Conservation (phyloP, 2,888 invertebrate species). For the Aquatica leii region DNA sequence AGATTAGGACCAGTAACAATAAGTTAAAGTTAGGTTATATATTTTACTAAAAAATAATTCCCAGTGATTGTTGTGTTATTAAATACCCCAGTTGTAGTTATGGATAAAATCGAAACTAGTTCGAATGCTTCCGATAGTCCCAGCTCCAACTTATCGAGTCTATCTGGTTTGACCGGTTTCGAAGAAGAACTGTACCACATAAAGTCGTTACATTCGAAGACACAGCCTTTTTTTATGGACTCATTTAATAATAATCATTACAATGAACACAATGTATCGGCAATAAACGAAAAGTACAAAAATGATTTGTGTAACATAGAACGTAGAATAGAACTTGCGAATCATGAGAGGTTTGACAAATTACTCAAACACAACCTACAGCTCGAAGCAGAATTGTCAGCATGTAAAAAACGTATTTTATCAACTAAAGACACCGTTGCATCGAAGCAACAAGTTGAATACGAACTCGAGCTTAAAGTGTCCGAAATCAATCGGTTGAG, state of each 20-base stretch:
- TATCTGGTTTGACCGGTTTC: conserved; percentile 32
- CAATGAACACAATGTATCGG: background rate
- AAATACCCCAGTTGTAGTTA: too few species aligned
- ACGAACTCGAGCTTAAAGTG: conserved; percentile 1
- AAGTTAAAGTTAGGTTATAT: background rate
- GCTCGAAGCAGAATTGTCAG: conserved; percentile 26
- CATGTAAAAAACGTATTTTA: conserved; percentile 6
- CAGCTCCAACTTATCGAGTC: conserved; percentile 24
- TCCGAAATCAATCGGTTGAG: conserved; percentile 12
- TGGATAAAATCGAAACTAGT: conserved; percentile 23
- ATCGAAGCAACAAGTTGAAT: conserved; percentile 7
- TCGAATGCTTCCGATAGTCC: conserved; percentile 21
- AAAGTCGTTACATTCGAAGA: conserved; percentile 11
- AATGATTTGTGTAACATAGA: conserved; percentile 29
- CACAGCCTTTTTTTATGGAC: background rate
- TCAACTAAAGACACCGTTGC: background rate
- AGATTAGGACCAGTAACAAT: background rate
- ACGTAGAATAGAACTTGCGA: conserved; percentile 19
- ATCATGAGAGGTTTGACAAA: conserved; percentile 31
- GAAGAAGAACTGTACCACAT: conserved; percentile 31
- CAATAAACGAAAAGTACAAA: conserved; percentile 29
- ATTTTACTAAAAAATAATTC: background rate
- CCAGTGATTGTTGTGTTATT: too few species aligned
- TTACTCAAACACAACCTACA: conserved; percentile 21
- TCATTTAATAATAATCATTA: background rate